Conservation (phyloP, 2,888 invertebrate species). For the Subacronicta megacephala region DNA sequence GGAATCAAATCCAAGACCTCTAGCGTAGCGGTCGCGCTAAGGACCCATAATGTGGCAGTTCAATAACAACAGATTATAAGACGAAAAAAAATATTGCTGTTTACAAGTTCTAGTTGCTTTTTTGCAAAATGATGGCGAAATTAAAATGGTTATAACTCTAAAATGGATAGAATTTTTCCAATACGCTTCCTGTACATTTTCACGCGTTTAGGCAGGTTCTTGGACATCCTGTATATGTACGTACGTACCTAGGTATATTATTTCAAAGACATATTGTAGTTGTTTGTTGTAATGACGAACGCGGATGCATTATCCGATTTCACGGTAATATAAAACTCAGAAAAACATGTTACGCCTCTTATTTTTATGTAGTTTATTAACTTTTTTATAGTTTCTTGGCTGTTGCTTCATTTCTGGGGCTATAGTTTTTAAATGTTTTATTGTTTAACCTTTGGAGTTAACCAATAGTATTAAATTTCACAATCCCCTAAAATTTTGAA, state of each 20-base stretch:
- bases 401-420: background rate
- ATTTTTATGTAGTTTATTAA: slow-evolving; percentile 19
- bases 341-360: slow-evolving; percentile 16
- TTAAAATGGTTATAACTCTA: too few species aligned
- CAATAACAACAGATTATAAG: too few species aligned
- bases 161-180: too few species aligned
- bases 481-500: slow-evolving; percentile 2
- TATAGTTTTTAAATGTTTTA: slow-evolving; percentile 2
- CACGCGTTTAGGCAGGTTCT: too few species aligned
- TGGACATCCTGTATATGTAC: too few species aligned
- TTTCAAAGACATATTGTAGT: slow-evolving; percentile 3
- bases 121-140: too few species aligned
- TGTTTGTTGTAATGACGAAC: slow-evolving; percentile 18
- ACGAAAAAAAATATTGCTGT: too few species aligned
- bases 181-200: too few species aligned
- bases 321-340: slow-evolving; percentile 23
- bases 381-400: slow-evolving; percentile 12
- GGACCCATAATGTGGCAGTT: too few species aligned
- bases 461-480: slow-evolving; percentile 3
- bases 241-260: background rate
- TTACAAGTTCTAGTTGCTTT: too few species aligned
- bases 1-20: too few species aligned
- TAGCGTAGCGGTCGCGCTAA: too few species aligned
- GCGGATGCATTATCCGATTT: slow-evolving; percentile 42
- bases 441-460: slow-evolving; percentile 14